These are phyloP conservation scores for Arion vulgaris DNA, from an alignment of 1,140 invertebrate species.

Conservation along the genomic window DNA sequence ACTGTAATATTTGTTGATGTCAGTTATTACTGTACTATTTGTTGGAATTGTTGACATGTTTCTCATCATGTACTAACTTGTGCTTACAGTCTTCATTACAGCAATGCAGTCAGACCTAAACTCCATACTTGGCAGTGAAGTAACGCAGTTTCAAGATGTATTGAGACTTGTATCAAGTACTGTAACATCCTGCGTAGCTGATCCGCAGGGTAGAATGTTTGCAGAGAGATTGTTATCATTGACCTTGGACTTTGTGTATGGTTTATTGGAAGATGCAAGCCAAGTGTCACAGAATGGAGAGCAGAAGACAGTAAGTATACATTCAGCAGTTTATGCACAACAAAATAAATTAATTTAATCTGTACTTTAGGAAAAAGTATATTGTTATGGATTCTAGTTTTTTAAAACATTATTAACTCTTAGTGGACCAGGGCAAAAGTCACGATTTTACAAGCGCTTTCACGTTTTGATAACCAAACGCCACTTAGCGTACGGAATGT, in stretches of 20 bases:
- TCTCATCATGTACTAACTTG: slow-evolving; percentile 31
- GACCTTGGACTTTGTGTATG: slow-evolving; percentile 28
- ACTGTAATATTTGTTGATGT: too few species aligned
- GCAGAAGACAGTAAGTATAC: neutral
- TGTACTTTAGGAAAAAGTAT: too few species aligned
- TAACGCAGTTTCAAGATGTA: slow-evolving; percentile 45
- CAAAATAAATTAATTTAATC: too few species aligned
- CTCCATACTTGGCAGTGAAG: slow-evolving; percentile 33
- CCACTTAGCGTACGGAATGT: too few species aligned
- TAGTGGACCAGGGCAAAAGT: too few species aligned
- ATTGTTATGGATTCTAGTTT: too few species aligned
- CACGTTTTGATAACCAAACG: too few species aligned
- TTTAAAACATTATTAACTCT: too few species aligned
- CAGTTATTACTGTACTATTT: too few species aligned
- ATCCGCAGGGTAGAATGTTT: slow-evolving; percentile 29
- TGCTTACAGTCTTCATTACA: slow-evolving; percentile 48
- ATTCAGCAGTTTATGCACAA: too few species aligned
- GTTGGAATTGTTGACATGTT: neutral
- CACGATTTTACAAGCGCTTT: too few species aligned
- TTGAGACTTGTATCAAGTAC: slow-evolving; percentile 41
- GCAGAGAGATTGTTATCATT: slow-evolving; percentile 39
- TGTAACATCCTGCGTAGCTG: neutral
- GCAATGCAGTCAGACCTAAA: slow-evolving; percentile 16
- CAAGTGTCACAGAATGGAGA: neutral
- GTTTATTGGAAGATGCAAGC: slow-evolving; percentile 12